Conservation (phyloP, 2,888 invertebrate species). For the Tanytarsus gracilentus region DNA sequence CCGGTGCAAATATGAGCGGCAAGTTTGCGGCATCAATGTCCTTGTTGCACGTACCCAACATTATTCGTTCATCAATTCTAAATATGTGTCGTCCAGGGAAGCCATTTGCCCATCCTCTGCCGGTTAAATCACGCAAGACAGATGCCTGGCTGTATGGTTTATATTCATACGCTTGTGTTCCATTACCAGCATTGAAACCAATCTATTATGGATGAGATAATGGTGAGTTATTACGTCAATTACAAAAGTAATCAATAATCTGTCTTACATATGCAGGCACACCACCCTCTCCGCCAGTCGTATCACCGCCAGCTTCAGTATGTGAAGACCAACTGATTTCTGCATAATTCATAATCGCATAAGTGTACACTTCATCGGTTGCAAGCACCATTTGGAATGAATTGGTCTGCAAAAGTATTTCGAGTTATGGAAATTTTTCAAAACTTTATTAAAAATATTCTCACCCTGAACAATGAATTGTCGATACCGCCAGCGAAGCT, state of each 20-base stretch:
- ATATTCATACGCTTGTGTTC: slow-evolving; percentile 81
- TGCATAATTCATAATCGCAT: slow-evolving; percentile 90
- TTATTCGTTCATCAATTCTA: slow-evolving; percentile 87
- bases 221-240: background rate
- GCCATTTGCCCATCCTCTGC: slow-evolving; percentile 78
- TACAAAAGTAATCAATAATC: slow-evolving; percentile 4
- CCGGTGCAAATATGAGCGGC: slow-evolving; percentile 80
- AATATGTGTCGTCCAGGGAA: slow-evolving; percentile 89
- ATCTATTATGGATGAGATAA: slow-evolving; percentile 47
- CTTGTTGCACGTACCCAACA: slow-evolving; percentile 87
- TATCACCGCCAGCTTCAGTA: slow-evolving; percentile 85
- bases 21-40: slow-evolving; percentile 77
- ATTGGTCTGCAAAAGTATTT: slow-evolving; percentile 59
- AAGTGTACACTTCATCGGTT: slow-evolving; percentile 89
- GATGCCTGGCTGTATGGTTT: slow-evolving; percentile 81
- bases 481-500: slow-evolving; percentile 84
- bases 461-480: slow-evolving; percentile 61
- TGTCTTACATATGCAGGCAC: slow-evolving; percentile 74
- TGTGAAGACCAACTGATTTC: slow-evolving; percentile 85
- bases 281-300: slow-evolving; percentile 77
- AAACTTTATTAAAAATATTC: slow-evolving; percentile 33
- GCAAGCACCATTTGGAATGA: slow-evolving; percentile 92
- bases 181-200: slow-evolving; percentile 95
- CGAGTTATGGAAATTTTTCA: slow-evolving; percentile 9
- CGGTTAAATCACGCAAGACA: slow-evolving; percentile 71